phyloP scores from a whole-genome alignment of 2,113 vertebrate species.

The Coptodon rendalli region DNA sequence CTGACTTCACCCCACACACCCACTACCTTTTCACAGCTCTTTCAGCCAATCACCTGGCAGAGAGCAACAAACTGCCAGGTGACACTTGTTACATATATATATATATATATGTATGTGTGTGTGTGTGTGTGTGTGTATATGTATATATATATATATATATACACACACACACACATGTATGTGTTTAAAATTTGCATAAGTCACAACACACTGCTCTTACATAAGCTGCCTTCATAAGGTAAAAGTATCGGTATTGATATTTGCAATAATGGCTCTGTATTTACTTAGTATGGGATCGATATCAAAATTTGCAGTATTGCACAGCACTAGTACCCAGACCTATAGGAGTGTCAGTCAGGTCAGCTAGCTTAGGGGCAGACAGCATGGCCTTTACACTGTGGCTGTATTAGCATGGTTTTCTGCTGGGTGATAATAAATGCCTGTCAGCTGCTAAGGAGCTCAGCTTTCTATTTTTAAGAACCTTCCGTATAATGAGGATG shows the following conservation, averaged over 20 bases:
- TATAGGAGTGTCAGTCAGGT: neutral
- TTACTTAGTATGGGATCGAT: neutral
- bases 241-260: accelerated
- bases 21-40: no score
- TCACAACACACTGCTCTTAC: no score
- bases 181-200: no score
- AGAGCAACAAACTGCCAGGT: no score
- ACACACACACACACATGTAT: accelerated
- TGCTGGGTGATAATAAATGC: neutral
- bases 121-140: no score
- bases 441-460: neutral
- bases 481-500: neutral
- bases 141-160: accelerated
- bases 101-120: neutral
- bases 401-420: neutral
- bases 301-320: neutral
- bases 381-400: neutral
- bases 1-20: no score
- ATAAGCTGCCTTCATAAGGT: no score
- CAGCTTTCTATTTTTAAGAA: neutral
- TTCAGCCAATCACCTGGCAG: no score
- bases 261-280: neutral
- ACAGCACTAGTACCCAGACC: neutral
- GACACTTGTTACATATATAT: no score
- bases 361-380: neutral